phyloP scores from a whole-genome alignment of 2,113 vertebrate genomes.

The Aythya baeri region DNA sequence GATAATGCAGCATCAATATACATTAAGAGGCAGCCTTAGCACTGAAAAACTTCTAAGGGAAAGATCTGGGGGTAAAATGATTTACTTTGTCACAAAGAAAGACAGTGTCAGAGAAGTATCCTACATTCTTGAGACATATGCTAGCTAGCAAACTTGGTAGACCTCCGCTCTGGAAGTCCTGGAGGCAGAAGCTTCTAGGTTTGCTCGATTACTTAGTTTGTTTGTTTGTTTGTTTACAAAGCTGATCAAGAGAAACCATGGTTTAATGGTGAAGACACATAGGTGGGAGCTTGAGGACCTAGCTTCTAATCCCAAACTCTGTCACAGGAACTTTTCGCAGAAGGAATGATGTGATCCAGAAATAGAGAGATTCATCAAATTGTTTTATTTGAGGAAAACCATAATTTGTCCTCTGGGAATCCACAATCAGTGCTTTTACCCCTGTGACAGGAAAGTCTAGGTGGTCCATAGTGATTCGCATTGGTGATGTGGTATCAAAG shows the following conservation, averaged over 20 bases:
- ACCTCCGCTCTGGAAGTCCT: not conserved
- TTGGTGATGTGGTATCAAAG: not conserved
- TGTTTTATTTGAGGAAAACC: not conserved
- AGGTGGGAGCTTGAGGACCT: not conserved
- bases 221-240: not conserved
- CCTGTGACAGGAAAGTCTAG: not conserved
- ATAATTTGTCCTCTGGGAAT: not conserved
- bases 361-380: not conserved
- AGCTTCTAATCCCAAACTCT: not conserved
- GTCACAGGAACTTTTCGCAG: not conserved
- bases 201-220: not conserved
- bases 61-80: not conserved
- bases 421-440: not conserved
- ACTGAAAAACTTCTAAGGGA: not conserved
- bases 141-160: not conserved
- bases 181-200: not conserved
- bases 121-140: not conserved
- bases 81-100: not conserved
- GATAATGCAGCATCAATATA: not conserved
- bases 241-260: not conserved
- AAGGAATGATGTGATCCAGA: not conserved
- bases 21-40: not conserved
- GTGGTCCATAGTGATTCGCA: not conserved
- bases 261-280: not conserved
- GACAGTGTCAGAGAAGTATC: not conserved